A percentile compares a stretch with the other conserved stretches of the same genome.
Evolutionary conservation across 2,797 vertebrate species (phyloP).

Genomic region (Clamator glandarius): DNA sequence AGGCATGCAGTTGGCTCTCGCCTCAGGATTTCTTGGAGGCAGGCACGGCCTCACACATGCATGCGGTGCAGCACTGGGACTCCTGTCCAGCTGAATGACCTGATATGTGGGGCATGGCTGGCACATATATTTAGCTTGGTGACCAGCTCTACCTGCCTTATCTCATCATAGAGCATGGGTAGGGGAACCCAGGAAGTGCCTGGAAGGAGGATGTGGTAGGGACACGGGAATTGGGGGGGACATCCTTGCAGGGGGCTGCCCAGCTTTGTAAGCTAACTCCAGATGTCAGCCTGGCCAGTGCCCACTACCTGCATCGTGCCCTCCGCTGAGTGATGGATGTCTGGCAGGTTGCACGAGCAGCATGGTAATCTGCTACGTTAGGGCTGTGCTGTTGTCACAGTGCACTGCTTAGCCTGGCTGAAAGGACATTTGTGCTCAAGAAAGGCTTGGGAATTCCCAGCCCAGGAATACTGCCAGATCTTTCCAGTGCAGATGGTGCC

Average conservation of each 20-base stretch:
- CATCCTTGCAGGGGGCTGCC: fast-evolving
- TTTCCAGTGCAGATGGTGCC: neutral
- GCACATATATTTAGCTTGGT: neutral
- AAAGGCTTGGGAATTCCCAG: neutral
- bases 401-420: neutral
- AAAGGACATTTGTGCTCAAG: neutral
- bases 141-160: neutral
- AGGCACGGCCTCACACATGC: neutral
- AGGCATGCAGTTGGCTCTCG: fast-evolving
- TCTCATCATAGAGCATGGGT: fast-evolving
- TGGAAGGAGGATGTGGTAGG: neutral
- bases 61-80: fast-evolving
- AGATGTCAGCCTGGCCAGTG: neutral
- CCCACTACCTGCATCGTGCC: neutral
- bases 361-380: neutral
- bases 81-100: neutral
- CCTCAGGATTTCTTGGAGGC: neutral
- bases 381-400: neutral
- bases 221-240: fast-evolving
- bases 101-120: neutral
- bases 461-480: neutral
- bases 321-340: neutral
- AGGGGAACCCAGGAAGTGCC: neutral
- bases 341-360: neutral
- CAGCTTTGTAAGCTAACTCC: neutral